phyloP scores from a whole-genome alignment of 1,140 invertebrate species.

The Drosophila nebulosa region DNA sequence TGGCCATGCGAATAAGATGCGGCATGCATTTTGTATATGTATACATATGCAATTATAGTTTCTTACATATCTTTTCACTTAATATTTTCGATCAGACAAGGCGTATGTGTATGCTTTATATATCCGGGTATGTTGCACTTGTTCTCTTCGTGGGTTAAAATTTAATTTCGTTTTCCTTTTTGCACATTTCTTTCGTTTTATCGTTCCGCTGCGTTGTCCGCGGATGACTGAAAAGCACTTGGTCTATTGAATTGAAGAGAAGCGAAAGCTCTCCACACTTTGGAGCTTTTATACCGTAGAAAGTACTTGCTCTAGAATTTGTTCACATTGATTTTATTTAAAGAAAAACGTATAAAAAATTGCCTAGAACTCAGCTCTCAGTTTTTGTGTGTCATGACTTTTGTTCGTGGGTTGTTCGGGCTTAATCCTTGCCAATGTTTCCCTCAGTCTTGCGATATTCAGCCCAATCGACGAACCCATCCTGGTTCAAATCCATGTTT shows the following conservation, averaged over 20 bases:
- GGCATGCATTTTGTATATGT: neutral
- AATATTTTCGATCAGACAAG: neutral
- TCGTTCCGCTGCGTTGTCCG: neutral
- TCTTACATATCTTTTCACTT: neutral
- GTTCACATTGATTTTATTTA: neutral
- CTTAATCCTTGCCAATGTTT: slow-evolving; percentile 49
- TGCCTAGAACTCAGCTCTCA: slow-evolving; percentile 35
- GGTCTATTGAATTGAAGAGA: too few species aligned
- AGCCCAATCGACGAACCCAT: slow-evolving; percentile 89
- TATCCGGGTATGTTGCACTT: neutral
- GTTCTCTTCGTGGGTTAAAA: neutral
- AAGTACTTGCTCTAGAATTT: neutral
- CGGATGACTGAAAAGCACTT: neutral
- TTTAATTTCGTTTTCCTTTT: neutral
- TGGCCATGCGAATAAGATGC: neutral
- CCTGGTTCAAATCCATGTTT: slow-evolving; percentile 88
- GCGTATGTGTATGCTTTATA: neutral
- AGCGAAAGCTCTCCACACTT: neutral
- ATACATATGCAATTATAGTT: neutral
- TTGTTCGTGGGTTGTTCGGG: too few species aligned
- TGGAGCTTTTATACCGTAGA: neutral
- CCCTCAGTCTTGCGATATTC: slow-evolving; percentile 84
- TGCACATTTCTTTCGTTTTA: neutral
- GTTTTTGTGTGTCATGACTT: neutral
- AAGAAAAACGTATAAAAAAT: slow-evolving; percentile 23